Base-by-base conservation (phyloP, 2,113 vertebrate genomes). In the Onychostruthus taczanowskii region DNA sequence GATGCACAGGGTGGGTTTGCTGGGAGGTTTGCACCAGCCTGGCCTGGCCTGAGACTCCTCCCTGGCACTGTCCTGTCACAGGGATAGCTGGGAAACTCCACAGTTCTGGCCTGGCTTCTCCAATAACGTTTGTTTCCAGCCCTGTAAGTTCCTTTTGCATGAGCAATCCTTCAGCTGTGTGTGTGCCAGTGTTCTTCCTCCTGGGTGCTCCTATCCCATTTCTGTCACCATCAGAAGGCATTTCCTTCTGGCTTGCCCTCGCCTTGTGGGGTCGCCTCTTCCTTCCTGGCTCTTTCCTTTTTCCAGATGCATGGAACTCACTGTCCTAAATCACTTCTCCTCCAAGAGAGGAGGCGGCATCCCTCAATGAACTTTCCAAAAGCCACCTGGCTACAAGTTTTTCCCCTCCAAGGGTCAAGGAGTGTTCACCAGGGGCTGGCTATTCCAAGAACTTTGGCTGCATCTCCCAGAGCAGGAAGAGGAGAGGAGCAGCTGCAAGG, bases 1-100 rank as follows among this genome's bases (percentile, higher is more conserved):
- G 43, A 53, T 66, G 67, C 50, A 9, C 8, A 0, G 1, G 35
- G 11, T 28, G 5, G 31, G 4, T 64, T 72, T 41, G 31, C 31
- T 77, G 44, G 19, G 27, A 24, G 21, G 27, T 6, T 14, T 17
- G 8, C 6, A 7, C 18, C 37, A 43, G 30, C 0, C 1, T 56
- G 50, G 2, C 44, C 41, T 61, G 31, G 44, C 53, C 62, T 44
- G 26, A 2, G 5, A 3, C 35, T 20, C 22, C 50, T 87, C 70
- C 35, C 56, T n/a, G 49, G 3, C 1, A 0, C 4, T 73, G 35
- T n/a, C 1, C 1, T 50, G 55, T 9, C 28, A 4, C 9, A 21
- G 68, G 26, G 66, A 16, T 3, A 43, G 56, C 55, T 59, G 44
- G 35, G 23, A 72, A 62, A 41, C 11, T 33, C 52, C 58, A 37